phyloP scores from a whole-genome alignment of 2,113 vertebrate genomes.

The Heptranchias perlo region DNA sequence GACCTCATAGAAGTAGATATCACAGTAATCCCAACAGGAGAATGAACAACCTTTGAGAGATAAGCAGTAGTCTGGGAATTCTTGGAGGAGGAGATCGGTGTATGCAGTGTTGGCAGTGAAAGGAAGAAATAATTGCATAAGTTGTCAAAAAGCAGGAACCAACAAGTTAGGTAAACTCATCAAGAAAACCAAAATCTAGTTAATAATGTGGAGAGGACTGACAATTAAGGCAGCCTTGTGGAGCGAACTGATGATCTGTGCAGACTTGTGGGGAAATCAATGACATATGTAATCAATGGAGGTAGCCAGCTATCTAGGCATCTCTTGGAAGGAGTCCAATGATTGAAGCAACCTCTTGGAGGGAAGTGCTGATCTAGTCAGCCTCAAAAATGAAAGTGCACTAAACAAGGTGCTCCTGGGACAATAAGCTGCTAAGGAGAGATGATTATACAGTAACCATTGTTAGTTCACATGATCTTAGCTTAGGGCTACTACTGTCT shows the following conservation, averaged over 20 bases:
- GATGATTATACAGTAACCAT: neutral
- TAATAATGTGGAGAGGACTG: neutral
- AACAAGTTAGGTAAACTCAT: neutral
- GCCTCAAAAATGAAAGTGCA: neutral
- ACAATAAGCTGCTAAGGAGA: neutral
- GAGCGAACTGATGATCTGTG: neutral
- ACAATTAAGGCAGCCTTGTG: neutral
- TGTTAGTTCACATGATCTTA: slow-evolving; percentile 17
- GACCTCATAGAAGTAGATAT: neutral
- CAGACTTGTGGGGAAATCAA: neutral
- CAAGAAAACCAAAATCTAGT: neutral
- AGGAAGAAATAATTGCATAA: neutral
- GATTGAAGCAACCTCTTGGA: neutral
- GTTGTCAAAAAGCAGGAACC: neutral
- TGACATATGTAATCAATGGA: neutral
- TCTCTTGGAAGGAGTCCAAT: neutral
- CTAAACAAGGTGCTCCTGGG: neutral
- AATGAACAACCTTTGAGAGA: neutral
- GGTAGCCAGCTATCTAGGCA: neutral
- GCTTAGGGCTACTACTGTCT: slow-evolving; percentile 16
- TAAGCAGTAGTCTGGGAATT: neutral
- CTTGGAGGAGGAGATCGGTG: neutral
- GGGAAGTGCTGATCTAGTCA: neutral
- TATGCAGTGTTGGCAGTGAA: neutral
- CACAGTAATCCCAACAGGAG: neutral